phyloP scores from a whole-genome alignment of 2,797 vertebrate species.

The Lithobates sylvaticus region DNA sequence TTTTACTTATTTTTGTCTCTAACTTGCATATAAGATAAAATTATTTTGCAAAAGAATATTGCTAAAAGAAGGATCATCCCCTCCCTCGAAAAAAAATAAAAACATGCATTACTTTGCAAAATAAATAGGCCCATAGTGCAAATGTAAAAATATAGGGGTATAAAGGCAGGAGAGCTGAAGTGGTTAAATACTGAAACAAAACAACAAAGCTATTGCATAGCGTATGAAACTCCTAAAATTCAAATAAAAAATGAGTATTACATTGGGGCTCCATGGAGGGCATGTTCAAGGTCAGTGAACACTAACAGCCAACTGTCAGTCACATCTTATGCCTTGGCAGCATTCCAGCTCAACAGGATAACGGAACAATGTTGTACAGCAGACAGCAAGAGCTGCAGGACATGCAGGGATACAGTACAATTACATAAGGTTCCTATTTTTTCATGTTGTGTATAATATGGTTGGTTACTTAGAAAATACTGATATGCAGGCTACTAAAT shows the following conservation, averaged over 20 bases:
- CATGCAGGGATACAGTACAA: background rate
- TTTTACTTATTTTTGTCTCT: too few relatives aligned
- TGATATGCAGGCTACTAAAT: background rate
- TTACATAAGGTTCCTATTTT: background rate
- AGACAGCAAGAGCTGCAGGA: background rate
- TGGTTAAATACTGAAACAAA: too few relatives aligned
- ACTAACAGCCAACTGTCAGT: background rate
- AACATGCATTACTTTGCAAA: too few relatives aligned
- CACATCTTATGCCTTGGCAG: constrained; percentile 7
- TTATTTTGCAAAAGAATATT: too few relatives aligned
- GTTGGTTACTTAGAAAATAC: background rate
- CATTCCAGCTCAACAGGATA: constrained; percentile 5
- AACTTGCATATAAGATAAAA: too few relatives aligned
- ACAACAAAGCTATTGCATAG: background rate
- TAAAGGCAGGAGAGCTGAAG: too few relatives aligned
- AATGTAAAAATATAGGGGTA: too few relatives aligned
- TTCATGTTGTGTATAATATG: background rate
- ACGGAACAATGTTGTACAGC: background rate
- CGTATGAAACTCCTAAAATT: constrained; percentile 25
- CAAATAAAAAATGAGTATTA: constrained; percentile 23
- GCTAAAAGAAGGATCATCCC: too few relatives aligned
- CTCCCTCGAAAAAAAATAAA: too few relatives aligned
- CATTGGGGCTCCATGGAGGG: background rate
- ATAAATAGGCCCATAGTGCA: too few relatives aligned
- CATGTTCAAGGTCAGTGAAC: constrained; percentile 34